phyloP scores from a whole-genome alignment of 1,140 invertebrate genomes.

The Aphis craccivora region DNA sequence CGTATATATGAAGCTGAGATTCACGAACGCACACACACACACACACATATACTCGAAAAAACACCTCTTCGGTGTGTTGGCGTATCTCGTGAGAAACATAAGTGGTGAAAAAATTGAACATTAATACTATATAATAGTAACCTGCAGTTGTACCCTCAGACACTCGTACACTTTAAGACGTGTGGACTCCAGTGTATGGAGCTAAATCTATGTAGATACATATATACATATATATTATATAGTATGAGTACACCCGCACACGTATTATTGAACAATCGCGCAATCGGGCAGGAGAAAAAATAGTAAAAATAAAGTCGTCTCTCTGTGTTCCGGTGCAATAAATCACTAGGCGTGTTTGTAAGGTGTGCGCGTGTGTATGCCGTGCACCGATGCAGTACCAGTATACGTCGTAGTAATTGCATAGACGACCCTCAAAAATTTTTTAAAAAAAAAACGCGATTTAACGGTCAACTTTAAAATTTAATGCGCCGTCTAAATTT shows the following conservation, averaged over 20 bases:
- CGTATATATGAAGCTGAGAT: not conserved
- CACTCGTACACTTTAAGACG: not conserved
- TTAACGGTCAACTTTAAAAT: not conserved
- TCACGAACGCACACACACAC: too few relatives aligned
- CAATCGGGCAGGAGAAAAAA: not conserved
- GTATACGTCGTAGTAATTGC: too few relatives aligned
- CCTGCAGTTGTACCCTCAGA: not conserved
- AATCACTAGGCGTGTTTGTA: not conserved
- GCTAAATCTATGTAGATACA: too few relatives aligned
- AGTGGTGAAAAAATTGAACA: not conserved
- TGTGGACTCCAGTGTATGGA: not conserved
- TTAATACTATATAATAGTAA: not conserved
- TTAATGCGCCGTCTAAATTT: not conserved
- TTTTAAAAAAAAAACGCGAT: not conserved
- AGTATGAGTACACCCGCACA: not conserved
- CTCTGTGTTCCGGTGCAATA: not conserved
- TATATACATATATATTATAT: too few relatives aligned
- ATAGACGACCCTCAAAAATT: not conserved
- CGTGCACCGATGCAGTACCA: too few relatives aligned
- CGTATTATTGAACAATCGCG: not conserved
- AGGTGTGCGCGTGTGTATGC: not conserved
- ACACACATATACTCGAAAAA: not conserved
- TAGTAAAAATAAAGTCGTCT: not conserved
- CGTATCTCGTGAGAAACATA: not conserved
- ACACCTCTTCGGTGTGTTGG: not conserved